Evolutionary conservation across 2,888 invertebrate genomes (phyloP).

Genomic region (Cephonodes hylas): DNA sequence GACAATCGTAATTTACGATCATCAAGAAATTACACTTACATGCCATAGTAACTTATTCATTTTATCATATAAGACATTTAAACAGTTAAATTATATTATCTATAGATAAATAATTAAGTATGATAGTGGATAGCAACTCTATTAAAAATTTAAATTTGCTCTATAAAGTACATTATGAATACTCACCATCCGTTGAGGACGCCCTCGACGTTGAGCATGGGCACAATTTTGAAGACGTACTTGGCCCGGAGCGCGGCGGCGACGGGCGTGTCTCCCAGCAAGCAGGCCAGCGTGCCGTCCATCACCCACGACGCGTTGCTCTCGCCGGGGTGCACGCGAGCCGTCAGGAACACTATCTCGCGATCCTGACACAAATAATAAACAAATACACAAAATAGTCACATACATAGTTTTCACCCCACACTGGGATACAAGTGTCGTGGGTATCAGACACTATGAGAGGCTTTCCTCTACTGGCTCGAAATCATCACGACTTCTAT

Average conservation of each 20-base stretch:
- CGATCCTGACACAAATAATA: conserved; percentile 70
- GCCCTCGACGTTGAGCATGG: conserved; percentile 94
- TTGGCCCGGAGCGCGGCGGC: conserved; percentile 84
- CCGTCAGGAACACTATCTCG: conserved; percentile 86
- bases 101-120: too few relatives aligned
- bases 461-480: too few relatives aligned
- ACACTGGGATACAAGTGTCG: too few relatives aligned
- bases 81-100: too few relatives aligned
- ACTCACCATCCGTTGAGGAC: conserved; percentile 92
- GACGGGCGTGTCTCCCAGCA: conserved; percentile 80
- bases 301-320: conserved; percentile 94
- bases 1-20: background rate
- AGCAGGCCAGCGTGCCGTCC: conserved; percentile 87
- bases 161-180: background rate
- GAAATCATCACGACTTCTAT: too few relatives aligned
- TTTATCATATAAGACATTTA: too few relatives aligned
- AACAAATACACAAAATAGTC: background rate
- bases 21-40: too few relatives aligned
- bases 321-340: conserved; percentile 93
- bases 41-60: too few relatives aligned
- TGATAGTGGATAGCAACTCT: too few relatives aligned
- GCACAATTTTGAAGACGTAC: conserved; percentile 92
- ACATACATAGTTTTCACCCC: too few relatives aligned
- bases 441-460: too few relatives aligned
- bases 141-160: too few relatives aligned